These are phyloP conservation scores for Odontocolon sp. DNA, from an alignment of 2,888 invertebrate genomes.

Conservation along the genomic window DNA sequence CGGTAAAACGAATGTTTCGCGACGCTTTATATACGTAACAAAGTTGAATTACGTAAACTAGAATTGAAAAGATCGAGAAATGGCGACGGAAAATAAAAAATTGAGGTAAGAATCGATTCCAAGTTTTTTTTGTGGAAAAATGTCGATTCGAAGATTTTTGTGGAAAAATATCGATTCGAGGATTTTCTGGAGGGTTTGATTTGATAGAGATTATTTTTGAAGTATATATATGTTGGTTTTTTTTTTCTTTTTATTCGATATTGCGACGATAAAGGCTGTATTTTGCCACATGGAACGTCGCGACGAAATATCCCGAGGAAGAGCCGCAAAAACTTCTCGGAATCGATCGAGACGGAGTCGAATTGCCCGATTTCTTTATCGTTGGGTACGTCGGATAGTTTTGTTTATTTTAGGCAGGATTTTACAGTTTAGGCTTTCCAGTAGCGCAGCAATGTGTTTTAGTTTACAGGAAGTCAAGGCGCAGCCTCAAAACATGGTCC, in stretches of 20 bases:
- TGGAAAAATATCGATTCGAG: not conserved
- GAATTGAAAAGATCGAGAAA: not conserved
- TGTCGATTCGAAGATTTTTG: not conserved
- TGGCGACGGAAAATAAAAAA: constrained; percentile 3
- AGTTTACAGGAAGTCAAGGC: constrained; percentile 95
- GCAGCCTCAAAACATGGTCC: constrained; percentile 91
- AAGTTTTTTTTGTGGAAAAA: not conserved
- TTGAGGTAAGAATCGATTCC: constrained; percentile 9
- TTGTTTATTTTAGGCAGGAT: constrained; percentile 9
- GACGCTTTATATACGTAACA: no score
- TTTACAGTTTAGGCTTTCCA: not conserved
- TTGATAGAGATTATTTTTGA: not conserved
- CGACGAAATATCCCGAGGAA: constrained; percentile 88
- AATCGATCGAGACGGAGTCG: constrained; percentile 85
- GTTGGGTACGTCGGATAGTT: constrained; percentile 85
- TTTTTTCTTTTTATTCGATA: not conserved
- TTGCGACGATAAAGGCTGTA: constrained; percentile 84
- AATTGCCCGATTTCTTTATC: constrained; percentile 91
- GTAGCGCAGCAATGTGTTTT: constrained; percentile 59
- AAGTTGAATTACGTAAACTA: not conserved
- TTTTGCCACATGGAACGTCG: constrained; percentile 95
- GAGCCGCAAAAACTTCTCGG: constrained; percentile 88
- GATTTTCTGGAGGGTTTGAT: not conserved
- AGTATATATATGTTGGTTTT: not conserved
- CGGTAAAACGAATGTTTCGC: no score